A percentile compares a stretch with the other conserved stretches of the same genome.
These are phyloP conservation scores for Ichneumoninae sp. DNA, from an alignment of 2,888 invertebrate genomes.

Conservation along the genomic window DNA sequence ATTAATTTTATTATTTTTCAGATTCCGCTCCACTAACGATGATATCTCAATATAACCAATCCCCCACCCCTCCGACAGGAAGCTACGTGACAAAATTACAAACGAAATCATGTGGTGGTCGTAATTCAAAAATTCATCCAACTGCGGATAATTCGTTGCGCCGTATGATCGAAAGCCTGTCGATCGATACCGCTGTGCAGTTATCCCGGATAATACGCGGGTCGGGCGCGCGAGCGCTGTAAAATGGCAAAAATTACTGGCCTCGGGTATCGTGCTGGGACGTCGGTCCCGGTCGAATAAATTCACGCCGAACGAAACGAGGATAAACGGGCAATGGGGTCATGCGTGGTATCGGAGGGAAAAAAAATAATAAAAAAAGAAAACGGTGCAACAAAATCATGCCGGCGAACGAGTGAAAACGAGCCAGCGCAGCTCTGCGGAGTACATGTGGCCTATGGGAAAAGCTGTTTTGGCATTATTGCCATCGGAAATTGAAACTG, in stretches of 20 bases:
- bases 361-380: background rate
- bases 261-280: conserved; percentile 59
- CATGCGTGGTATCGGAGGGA: conserved; percentile 33
- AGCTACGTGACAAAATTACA: conserved; percentile 17
- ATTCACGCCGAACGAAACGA: conserved; percentile 71
- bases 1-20: background rate
- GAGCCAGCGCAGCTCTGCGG: background rate
- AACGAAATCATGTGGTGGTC: background rate
- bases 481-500: conserved; percentile 74
- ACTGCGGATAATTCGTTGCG: conserved; percentile 24
- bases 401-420: background rate
- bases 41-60: background rate
- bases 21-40: background rate
- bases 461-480: conserved; percentile 60
- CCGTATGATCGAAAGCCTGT: conserved; percentile 28
- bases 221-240: conserved; percentile 8
- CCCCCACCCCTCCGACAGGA: background rate
- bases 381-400: background rate
- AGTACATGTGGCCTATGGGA: conserved; percentile 53
- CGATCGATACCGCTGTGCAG: conserved; percentile 4
- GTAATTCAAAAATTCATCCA: conserved; percentile 3
- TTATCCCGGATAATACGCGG: conserved; percentile 1
- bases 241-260: conserved; percentile 46
- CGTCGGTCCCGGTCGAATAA: conserved; percentile 66
- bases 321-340: conserved; percentile 64